These are phyloP conservation scores for Nothura maculosa DNA, from an alignment of 2,797 vertebrate species.

Conservation along the genomic window DNA sequence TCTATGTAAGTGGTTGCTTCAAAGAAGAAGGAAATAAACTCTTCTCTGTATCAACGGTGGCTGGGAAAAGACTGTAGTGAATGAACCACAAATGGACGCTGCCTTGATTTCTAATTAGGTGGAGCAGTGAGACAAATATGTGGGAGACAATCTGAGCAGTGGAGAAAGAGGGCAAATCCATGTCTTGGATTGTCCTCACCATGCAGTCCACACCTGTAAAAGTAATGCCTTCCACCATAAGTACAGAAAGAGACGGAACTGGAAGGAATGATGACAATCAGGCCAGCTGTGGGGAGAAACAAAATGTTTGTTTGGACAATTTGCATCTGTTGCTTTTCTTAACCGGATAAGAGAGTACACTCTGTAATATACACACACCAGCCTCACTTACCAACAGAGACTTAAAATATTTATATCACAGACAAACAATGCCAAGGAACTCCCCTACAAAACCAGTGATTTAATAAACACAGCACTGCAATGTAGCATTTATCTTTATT, in stretches of 20 bases:
- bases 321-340: constrained; percentile 80
- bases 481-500: constrained; percentile 75
- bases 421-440: constrained; percentile 82
- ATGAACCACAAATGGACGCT: neutral
- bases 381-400: constrained; percentile 72
- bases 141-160: neutral
- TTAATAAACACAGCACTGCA: constrained; percentile 81
- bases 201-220: constrained; percentile 36
- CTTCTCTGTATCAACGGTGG: neutral
- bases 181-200: rapidly evolving
- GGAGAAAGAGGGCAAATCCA: neutral
- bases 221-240: neutral
- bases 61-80: neutral
- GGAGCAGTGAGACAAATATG: neutral
- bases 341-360: constrained; percentile 77
- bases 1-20: neutral
- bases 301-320: constrained; percentile 83
- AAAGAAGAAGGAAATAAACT: constrained; percentile 36
- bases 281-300: constrained; percentile 76
- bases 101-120: neutral
- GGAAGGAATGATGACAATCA: constrained; percentile 49
- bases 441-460: constrained; percentile 72
- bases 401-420: constrained; percentile 83
- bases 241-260: constrained; percentile 2
- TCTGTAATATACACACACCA: constrained; percentile 80